These are phyloP conservation scores for Lordiphosa collinella DNA, from an alignment of 1,140 invertebrate species.

Conservation along the genomic window DNA sequence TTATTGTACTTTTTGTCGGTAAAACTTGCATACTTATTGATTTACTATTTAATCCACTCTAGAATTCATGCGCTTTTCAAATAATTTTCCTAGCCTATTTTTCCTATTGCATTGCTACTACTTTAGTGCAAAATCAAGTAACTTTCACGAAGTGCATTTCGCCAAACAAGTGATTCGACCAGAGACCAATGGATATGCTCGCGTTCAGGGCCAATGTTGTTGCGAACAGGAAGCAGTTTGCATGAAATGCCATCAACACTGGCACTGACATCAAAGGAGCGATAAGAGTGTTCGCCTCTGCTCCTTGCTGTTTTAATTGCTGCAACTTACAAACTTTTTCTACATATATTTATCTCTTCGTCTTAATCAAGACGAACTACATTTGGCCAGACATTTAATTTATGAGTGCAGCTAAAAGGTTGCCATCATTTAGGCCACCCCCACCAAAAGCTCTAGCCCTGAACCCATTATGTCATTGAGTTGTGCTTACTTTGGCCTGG, in stretches of 20 bases:
- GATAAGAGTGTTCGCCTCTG: slow-evolving; percentile 57
- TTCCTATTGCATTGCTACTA: too few relatives aligned
- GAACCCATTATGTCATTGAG: slow-evolving; percentile 49
- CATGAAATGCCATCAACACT: slow-evolving; percentile 73
- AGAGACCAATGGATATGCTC: too few relatives aligned
- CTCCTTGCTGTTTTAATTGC: slow-evolving; percentile 16
- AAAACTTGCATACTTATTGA: too few relatives aligned
- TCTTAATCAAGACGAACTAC: slow-evolving; percentile 55
- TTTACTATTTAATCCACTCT: too few relatives aligned
- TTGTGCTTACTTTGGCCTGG: slow-evolving; percentile 24
- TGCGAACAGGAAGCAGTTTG: slow-evolving; percentile 64
- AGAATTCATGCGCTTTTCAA: too few relatives aligned
- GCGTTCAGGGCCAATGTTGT: slow-evolving; percentile 10
- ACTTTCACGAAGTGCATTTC: too few relatives aligned
- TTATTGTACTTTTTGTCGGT: too few relatives aligned
- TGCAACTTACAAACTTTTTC: slow-evolving; percentile 18
- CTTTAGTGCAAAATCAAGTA: too few relatives aligned
- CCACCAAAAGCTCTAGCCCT: slow-evolving; percentile 8
- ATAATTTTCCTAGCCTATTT: too few relatives aligned
- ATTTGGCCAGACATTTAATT: slow-evolving; percentile 68
- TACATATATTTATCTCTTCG: slow-evolving; percentile 4
- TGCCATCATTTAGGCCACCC: slow-evolving; percentile 57
- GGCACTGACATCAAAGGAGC: slow-evolving; percentile 49
- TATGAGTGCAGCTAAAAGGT: slow-evolving; percentile 62
- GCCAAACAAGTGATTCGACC: too few relatives aligned